Percentiles rank a stretch among this genome's conserved stretches.
Evolutionary conservation across 1,140 invertebrate genomes (phyloP).

Genomic region (Drosophila willistoni): DNA sequence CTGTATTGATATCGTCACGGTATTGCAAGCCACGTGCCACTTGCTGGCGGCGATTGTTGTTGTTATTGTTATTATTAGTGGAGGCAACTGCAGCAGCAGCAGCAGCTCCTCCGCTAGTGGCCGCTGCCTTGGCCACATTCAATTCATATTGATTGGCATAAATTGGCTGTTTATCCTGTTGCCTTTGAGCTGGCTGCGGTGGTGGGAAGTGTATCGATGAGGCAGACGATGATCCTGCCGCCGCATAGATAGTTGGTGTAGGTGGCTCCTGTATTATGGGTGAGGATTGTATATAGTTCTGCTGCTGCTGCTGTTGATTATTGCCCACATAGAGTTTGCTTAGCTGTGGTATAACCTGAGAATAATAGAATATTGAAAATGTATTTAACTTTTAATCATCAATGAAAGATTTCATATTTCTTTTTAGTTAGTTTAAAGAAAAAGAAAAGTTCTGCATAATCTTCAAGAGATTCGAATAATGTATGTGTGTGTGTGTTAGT

Average conservation of each 20-base stretch:
- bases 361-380: neutral
- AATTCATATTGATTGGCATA: conserved; percentile 82
- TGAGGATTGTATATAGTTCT: conserved; percentile 66
- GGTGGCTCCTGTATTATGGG: conserved; percentile 81
- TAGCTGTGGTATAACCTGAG: conserved; percentile 77
- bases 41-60: conserved; percentile 83
- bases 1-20: conserved; percentile 86
- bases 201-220: conserved; percentile 73
- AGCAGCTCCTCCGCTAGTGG: neutral
- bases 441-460: conserved; percentile 56
- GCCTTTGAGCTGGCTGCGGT: conserved; percentile 51
- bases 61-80: conserved; percentile 69
- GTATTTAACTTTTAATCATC: neutral
- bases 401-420: neutral
- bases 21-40: conserved; percentile 86
- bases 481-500: conserved; percentile 23
- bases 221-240: too few relatives aligned
- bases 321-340: conserved; percentile 72
- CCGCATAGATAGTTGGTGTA: conserved; percentile 72
- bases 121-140: conserved; percentile 68
- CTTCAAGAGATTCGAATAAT: neutral
- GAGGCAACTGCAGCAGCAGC: conserved; percentile 33
- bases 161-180: conserved; percentile 71
- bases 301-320: conserved; percentile 54
- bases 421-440: conserved; percentile 9